A percentile compares a stretch with the other conserved stretches of the same genome.
Conservation (phyloP, 2,888 invertebrate species). For the Ecliptopera silaceata region DNA sequence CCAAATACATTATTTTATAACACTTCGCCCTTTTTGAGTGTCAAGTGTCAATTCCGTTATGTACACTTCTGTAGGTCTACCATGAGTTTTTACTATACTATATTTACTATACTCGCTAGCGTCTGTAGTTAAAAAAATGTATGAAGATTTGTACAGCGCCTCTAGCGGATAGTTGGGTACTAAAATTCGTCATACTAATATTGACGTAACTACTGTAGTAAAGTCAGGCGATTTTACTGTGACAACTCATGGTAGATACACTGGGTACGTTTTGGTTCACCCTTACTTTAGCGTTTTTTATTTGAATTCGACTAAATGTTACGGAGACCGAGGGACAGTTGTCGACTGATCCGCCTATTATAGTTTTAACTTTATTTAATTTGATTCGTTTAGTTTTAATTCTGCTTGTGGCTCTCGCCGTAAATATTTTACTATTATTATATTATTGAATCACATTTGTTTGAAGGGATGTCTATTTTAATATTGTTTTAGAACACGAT, state of each 20-base stretch:
- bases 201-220: no score
- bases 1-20: neutral
- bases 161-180: no score
- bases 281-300: constrained; percentile 31
- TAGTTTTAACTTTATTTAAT: constrained; percentile 53
- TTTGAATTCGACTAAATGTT: constrained; percentile 35
- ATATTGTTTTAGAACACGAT: neutral
- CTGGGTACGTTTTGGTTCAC: neutral
- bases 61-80: neutral
- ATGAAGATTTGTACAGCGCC: no score
- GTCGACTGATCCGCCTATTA: constrained; percentile 75
- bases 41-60: constrained; percentile 4
- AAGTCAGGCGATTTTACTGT: no score
- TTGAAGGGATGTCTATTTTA: neutral
- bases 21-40: neutral
- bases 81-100: no score
- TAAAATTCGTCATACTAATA: no score
- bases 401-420: constrained; percentile 31
- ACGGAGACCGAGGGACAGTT: constrained; percentile 61
- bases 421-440: neutral
- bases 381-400: constrained; percentile 40
- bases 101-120: no score
- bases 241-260: no score
- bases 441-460: neutral
- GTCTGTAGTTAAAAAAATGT: no score